These are phyloP conservation scores for Holotrichia oblita DNA, from an alignment of 1,140 invertebrate species.

Conservation along the genomic window DNA sequence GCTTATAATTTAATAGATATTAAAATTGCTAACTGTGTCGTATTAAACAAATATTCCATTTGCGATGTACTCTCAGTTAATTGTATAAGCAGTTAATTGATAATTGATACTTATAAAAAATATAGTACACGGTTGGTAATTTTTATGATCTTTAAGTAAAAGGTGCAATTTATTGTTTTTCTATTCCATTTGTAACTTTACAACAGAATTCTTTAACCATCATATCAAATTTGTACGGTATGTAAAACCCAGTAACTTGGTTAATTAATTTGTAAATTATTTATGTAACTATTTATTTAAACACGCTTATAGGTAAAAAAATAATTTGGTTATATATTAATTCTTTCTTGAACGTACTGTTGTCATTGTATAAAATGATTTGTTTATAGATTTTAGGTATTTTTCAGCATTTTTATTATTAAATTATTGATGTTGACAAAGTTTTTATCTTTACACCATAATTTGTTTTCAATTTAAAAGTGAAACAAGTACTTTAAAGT, in stretches of 20 bases:
- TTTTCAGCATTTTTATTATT: slow-evolving; percentile 15
- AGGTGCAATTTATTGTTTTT: slow-evolving; percentile 7
- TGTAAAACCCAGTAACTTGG: not conserved
- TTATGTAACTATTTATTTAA: not conserved
- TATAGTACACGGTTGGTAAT: not conserved
- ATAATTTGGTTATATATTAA: not conserved
- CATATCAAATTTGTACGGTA: not conserved
- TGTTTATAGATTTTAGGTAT: slow-evolving; percentile 5
- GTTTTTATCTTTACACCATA: not conserved
- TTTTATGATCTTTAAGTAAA: not conserved
- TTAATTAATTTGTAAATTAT: not conserved
- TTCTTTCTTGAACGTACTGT: not conserved
- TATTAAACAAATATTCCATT: not conserved
- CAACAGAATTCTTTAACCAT: not conserved
- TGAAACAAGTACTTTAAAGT: not conserved
- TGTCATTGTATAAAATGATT: not conserved
- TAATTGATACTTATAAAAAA: not conserved
- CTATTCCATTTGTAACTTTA: not conserved
- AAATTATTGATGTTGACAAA: slow-evolving; percentile 2
- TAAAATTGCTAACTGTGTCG: not conserved
- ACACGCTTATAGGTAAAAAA: not conserved
- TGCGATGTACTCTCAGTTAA: not conserved
- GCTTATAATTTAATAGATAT: slow-evolving; percentile 14
- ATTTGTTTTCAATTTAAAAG: not conserved
- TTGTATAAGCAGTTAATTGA: not conserved